phyloP scores from a whole-genome alignment of 2,113 vertebrate species.

The Mesoclemmys tuberculata region DNA sequence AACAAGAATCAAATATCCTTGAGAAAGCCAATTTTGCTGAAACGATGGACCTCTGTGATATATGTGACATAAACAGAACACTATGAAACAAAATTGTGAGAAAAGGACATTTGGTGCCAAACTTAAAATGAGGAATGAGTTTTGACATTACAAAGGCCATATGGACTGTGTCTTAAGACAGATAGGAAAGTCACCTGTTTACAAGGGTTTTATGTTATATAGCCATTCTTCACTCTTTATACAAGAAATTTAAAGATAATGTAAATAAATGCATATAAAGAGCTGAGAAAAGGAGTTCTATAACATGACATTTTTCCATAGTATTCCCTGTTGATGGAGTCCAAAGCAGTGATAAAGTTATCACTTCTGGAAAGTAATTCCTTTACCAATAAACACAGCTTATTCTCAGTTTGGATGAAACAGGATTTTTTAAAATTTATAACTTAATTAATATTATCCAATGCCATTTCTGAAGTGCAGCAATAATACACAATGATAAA shows the following conservation, averaged over 20 bases:
- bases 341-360: not conserved
- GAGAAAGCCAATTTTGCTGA: not conserved
- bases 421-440: not conserved
- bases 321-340: not conserved
- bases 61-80: not conserved
- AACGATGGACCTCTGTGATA: not conserved
- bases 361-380: not conserved
- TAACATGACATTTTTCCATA: not conserved
- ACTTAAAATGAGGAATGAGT: not conserved
- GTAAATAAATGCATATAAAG: not conserved
- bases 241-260: not conserved
- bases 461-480: not conserved
- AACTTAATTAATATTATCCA: not conserved
- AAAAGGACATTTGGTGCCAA: not conserved
- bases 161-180: not conserved
- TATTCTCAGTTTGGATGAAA: not conserved
- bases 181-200: not conserved
- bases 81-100: not conserved
- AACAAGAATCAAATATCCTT: not conserved
- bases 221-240: not conserved
- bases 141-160: not conserved
- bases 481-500: not conserved
- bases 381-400: not conserved
- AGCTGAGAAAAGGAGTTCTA: not conserved
- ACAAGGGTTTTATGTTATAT: not conserved